These are phyloP conservation scores for Sinocyclocheilus rhinocerous DNA, from an alignment of 2,113 vertebrate genomes.

Conservation along the genomic window DNA sequence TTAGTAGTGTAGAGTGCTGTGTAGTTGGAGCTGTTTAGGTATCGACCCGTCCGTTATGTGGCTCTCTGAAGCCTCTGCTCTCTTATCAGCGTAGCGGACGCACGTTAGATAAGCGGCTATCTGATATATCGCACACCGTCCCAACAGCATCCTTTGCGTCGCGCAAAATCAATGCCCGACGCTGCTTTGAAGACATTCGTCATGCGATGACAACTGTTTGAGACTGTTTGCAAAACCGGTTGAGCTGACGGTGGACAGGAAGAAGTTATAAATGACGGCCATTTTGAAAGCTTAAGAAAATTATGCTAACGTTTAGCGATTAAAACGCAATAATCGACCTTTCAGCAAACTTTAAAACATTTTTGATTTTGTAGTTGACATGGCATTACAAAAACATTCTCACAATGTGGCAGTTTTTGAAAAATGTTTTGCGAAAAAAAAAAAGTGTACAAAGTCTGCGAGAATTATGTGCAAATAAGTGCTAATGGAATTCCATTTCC, in stretches of 20 bases:
- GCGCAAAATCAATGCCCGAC: conserved; percentile 58
- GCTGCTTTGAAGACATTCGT: conserved; percentile 51
- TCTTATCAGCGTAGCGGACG: conserved; percentile 61
- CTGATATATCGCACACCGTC: conserved; percentile 54
- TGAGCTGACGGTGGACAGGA: background rate
- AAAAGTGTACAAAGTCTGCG: no score
- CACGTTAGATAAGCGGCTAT: conserved; percentile 58
- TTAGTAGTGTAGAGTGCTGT: conserved; percentile 40
- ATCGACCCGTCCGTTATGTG: conserved; percentile 27
- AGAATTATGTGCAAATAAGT: no score
- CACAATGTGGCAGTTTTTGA: background rate
- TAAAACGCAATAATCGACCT: background rate
- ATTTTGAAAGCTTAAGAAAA: background rate
- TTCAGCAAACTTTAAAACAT: background rate
- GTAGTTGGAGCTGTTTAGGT: conserved; percentile 44
- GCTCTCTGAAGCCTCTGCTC: conserved; percentile 18
- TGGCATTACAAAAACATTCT: no score
- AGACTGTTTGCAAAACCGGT: background rate
- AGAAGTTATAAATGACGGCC: background rate
- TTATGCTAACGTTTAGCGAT: background rate
- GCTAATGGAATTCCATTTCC: no score
- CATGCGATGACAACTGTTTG: conserved; percentile 32
- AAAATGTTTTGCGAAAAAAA: background rate
- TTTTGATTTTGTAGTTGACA: no score
- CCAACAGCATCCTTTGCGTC: conserved; percentile 49